phyloP scores from a whole-genome alignment of 2,113 vertebrate genomes.

The Gallinago media region DNA sequence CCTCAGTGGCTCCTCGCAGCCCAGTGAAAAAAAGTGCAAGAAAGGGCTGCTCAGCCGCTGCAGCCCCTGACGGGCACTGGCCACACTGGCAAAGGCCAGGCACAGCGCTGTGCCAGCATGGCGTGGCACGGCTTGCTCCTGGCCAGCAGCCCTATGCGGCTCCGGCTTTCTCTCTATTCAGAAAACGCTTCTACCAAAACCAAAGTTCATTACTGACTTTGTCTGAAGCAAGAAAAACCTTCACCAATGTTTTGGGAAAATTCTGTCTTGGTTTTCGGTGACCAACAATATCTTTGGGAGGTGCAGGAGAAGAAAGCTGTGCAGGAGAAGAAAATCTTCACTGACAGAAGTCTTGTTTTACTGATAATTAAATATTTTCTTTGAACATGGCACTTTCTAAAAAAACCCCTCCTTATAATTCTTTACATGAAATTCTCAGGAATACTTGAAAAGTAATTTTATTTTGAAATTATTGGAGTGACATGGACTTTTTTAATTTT shows the following conservation, averaged over 20 bases:
- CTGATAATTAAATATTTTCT: background rate
- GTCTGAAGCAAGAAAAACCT: background rate
- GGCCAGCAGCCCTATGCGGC: background rate
- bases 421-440: background rate
- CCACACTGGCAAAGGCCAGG: background rate
- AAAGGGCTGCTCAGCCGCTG: rapidly evolving
- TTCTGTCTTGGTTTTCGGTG: background rate
- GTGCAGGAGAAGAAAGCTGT: too few relatives aligned
- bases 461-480: background rate
- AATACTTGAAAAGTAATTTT: background rate
- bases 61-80: rapidly evolving
- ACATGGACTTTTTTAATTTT: background rate
- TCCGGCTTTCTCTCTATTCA: background rate
- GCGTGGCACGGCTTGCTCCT: background rate
- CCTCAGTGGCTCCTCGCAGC: background rate
- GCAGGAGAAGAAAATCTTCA: background rate
- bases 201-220: background rate
- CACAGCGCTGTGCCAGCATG: background rate
- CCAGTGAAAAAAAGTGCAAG: rapidly evolving
- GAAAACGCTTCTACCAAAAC: background rate
- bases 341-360: background rate
- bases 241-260: background rate
- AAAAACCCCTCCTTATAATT: background rate
- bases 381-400: background rate
- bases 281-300: background rate